phyloP scores from a whole-genome alignment of 2,797 vertebrate genomes.

The Echeneis naucrates region DNA sequence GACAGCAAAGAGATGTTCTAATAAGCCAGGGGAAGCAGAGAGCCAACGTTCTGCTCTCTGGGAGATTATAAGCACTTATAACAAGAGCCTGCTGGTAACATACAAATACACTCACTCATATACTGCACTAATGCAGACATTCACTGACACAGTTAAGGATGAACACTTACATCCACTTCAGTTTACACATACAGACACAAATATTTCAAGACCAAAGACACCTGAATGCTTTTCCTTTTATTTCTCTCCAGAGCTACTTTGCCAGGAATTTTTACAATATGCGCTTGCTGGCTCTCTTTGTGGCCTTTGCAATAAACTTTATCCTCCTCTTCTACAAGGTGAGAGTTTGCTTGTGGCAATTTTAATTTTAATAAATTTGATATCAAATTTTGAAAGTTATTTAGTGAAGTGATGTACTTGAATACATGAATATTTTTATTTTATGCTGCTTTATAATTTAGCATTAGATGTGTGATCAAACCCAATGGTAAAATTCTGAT shows the following conservation, averaged over 20 bases:
- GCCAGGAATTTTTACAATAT: conserved; percentile 96
- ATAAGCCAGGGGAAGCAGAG: conserved; percentile 85
- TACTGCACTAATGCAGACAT: conserved; percentile 15
- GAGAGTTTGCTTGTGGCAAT: conserved; percentile 31
- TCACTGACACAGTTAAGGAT: conserved; percentile 19
- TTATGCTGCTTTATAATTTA: neutral
- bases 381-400: neutral
- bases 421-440: neutral
- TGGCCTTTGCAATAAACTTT: conserved; percentile 96
- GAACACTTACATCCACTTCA: conserved; percentile 3
- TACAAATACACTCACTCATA: conserved; percentile 26
- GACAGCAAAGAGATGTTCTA: conserved; percentile 74
- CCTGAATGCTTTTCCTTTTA: conserved; percentile 5
- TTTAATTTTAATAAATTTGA: too few species aligned
- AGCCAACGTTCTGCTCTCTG: conserved; percentile 88
- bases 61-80: conserved; percentile 90
- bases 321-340: conserved; percentile 98
- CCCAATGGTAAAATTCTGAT: neutral
- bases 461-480: neutral
- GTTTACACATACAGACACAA: neutral
- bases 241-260: conserved; percentile 90
- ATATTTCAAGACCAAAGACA: neutral
- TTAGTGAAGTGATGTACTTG: neutral
- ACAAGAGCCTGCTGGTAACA: conserved; percentile 92
- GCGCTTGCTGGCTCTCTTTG: conserved; percentile 92